Percentiles rank a stretch among this genome's conserved stretches.
These are phyloP conservation scores for Panulirus ornatus DNA, from an alignment of 1,140 invertebrate species.

Conservation along the genomic window DNA sequence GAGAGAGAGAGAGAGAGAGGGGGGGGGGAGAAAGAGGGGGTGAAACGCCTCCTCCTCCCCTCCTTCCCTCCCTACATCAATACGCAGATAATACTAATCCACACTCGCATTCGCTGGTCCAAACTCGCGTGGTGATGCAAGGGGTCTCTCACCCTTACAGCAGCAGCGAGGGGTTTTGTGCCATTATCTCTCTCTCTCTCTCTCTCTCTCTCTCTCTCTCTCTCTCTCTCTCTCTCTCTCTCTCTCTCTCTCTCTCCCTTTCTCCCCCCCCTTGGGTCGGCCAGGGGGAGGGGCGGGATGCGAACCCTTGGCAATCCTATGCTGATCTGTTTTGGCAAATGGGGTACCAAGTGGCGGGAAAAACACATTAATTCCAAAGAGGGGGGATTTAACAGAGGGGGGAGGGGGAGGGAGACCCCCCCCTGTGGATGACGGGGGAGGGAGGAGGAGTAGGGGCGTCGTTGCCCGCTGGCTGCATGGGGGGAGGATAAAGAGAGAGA, in stretches of 20 bases:
- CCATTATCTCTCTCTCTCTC: background rate
- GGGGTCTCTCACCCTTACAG: too few species aligned
- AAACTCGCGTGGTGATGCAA: background rate
- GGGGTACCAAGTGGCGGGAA: constrained; percentile 61
- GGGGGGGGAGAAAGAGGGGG: too few species aligned
- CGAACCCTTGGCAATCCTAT: constrained; percentile 34
- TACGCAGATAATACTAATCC: background rate
- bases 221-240: background rate
- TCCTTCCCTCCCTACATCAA: background rate
- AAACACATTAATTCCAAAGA: constrained; percentile 62
- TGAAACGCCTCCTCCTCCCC: too few species aligned
- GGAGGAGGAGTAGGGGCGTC: background rate
- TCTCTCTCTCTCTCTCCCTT: too few species aligned
- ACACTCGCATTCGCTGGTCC: background rate
- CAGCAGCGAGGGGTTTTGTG: background rate
- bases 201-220: background rate
- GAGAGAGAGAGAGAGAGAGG: too few species aligned
- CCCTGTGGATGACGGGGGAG: background rate
- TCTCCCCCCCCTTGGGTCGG: background rate
- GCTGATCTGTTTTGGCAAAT: constrained; percentile 67
- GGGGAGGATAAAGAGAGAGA: background rate
- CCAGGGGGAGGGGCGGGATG: too few species aligned
- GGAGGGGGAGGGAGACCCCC: background rate
- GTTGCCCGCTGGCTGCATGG: background rate
- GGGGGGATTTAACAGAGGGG: constrained; percentile 34